phyloP scores from a whole-genome alignment of 2,888 invertebrate species.

The Micoletzkya japonica region DNA sequence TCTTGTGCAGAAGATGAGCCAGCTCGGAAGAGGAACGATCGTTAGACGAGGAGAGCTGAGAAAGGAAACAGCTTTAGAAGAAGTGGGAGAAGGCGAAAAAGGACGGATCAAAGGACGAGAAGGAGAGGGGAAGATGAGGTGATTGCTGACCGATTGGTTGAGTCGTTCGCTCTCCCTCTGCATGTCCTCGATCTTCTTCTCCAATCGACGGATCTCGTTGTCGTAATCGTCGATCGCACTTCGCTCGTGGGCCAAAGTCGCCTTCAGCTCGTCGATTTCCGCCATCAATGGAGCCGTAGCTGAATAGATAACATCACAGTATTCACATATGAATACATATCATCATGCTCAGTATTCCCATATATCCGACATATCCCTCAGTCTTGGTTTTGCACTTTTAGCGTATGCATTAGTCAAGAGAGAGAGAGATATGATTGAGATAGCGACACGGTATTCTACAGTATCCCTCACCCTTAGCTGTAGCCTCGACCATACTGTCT shows the following conservation, averaged over 20 bases:
- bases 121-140: neutral
- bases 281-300: slow-evolving; percentile 34
- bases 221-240: slow-evolving; percentile 28
- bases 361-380: too few species aligned
- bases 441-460: too few species aligned
- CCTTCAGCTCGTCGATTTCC: slow-evolving; percentile 34
- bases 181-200: slow-evolving; percentile 20
- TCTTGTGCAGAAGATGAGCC: slow-evolving; percentile 13
- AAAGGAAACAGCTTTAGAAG: neutral
- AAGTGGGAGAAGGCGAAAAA: neutral
- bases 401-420: neutral
- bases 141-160: neutral
- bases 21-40: slow-evolving; percentile 8
- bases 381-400: too few species aligned
- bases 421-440: neutral
- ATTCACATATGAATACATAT: too few species aligned
- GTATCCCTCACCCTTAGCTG: slow-evolving; percentile 18
- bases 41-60: slow-evolving; percentile 8
- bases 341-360: too few species aligned
- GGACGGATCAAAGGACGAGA: neutral
- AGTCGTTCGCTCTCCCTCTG: slow-evolving; percentile 15
- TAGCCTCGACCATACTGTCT: slow-evolving; percentile 6
- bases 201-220: slow-evolving; percentile 17
- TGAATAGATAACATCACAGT: too few species aligned
- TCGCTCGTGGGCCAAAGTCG: slow-evolving; percentile 26